Base-by-base conservation (phyloP, 2,888 invertebrate species). In the Tanypteryx hageni region DNA sequence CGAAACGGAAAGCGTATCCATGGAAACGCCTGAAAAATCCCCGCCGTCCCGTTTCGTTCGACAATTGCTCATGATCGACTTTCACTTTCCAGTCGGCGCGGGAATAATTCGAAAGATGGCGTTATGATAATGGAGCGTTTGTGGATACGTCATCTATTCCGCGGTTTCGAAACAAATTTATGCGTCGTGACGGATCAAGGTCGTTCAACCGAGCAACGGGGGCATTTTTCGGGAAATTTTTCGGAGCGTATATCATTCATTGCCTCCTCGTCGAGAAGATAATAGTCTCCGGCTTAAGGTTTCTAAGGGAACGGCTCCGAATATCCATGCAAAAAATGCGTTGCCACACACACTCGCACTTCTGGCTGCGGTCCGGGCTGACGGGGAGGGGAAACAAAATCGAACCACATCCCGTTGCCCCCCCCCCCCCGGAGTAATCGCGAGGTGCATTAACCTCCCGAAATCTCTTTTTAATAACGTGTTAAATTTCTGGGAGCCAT, bases 401-500 rank as follows among this genome's bases (percentile, higher is more conserved):
- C 68, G 22, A 68, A 57, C 84, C n/a, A 84, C 58, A 58, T n/a
- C 22, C 22, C 9, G 0, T 10, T 57, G 8, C 13, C 59, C n/a
- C n/a, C 16, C n/a, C 16, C 31, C 82, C 31, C 2, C 18, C 2
- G 16, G 31, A 44, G 16, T 82, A 82, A 82, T 85, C 57, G 57
- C 27, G 58, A 57, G 11, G 85, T 58, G 14, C 85, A 58, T 85
- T 85, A 85, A 85, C 85, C 22, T 58, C 68, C 11, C 18, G 22
- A 68, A 68, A 68, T 68, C 68, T n/a, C 68, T 68, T 68, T 68
- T 68, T 68, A 68, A 68, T 68, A 68, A 68, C 68, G n/a, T 22
- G n/a, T 68, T n/a, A 22, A n/a, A 18, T 68, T 68, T 68, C 18
- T 22, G n/a, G 68, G 5, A 13, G 68, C n/a, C 68, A 68, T 68